phyloP scores from a whole-genome alignment of 1,140 invertebrate species.

The Drosophila trapezifrons region DNA sequence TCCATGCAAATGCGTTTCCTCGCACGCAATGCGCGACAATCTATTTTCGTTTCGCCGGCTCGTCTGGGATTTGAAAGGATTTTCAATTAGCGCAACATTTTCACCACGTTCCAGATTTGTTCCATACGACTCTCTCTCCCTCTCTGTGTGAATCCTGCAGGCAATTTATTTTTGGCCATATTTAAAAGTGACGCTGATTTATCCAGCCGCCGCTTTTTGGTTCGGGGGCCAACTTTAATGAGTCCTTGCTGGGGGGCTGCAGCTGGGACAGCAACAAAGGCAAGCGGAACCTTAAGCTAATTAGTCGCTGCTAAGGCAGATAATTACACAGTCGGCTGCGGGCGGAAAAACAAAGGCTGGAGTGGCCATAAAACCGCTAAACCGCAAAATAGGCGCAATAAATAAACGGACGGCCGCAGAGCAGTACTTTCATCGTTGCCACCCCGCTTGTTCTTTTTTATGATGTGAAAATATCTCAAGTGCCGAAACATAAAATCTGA shows the following conservation, averaged over 20 bases:
- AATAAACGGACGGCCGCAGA: constrained; percentile 53
- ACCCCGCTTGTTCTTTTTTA: constrained; percentile 30
- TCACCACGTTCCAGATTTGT: constrained; percentile 10
- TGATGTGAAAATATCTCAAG: constrained; percentile 38
- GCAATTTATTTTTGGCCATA: constrained; percentile 64
- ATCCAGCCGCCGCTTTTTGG: constrained; percentile 22
- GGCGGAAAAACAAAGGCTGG: constrained; percentile 45
- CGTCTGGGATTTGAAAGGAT: constrained; percentile 68
- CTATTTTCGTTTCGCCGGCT: constrained; percentile 57
- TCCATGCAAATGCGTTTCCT: constrained; percentile 55
- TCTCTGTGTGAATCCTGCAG: constrained; percentile 9
- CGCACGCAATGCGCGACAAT: constrained; percentile 63
- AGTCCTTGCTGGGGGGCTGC: constrained; percentile 26
- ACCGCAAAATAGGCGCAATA: constrained; percentile 81
- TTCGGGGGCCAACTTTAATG: constrained; percentile 41
- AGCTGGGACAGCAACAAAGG: constrained; percentile 23
- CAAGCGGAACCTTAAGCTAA: constrained; percentile 63
- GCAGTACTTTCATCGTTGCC: constrained; percentile 29
- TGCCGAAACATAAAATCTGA: constrained; percentile 35
- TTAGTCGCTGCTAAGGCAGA: constrained; percentile 65
- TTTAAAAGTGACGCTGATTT: constrained; percentile 68
- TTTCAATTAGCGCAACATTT: constrained; percentile 71
- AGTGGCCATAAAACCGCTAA: constrained; percentile 79
- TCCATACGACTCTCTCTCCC: not conserved
- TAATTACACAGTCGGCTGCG: constrained; percentile 66